Percentiles rank a stretch among this genome's conserved stretches.
phyloP scores from a whole-genome alignment of 2,888 invertebrate species.

The Netelia melanura region DNA sequence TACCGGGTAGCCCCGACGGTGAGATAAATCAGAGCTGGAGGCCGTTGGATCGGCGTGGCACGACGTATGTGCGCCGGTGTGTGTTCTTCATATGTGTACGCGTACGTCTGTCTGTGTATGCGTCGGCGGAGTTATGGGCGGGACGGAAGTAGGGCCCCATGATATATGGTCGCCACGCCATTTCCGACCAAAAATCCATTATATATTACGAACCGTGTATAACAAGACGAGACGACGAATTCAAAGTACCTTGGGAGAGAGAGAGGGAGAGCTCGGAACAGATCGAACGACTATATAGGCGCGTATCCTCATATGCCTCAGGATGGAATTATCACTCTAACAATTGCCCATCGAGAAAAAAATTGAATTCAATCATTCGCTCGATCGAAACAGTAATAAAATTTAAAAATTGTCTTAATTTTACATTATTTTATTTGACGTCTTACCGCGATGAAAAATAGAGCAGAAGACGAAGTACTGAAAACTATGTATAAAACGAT shows the following conservation, averaged over 20 bases:
- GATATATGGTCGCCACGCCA: constrained; percentile 82
- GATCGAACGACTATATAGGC: constrained; percentile 37
- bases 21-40: constrained; percentile 79
- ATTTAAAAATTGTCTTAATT: background rate
- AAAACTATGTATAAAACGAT: background rate
- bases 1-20: constrained; percentile 69
- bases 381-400: too few relatives aligned
- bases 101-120: constrained; percentile 58
- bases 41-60: constrained; percentile 73
- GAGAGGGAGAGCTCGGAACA: constrained; percentile 9
- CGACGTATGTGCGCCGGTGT: constrained; percentile 21
- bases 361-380: too few relatives aligned
- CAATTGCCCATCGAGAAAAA: background rate
- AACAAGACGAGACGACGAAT: constrained; percentile 74
- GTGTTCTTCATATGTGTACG: constrained; percentile 9
- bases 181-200: constrained; percentile 83
- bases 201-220: constrained; percentile 80
- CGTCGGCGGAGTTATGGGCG: constrained; percentile 76
- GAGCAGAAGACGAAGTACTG: too few relatives aligned
- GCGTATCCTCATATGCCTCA: background rate
- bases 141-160: constrained; percentile 82
- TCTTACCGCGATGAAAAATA: background rate
- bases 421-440: background rate
- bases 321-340: background rate
- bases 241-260: constrained; percentile 45